Evolutionary conservation across 1,140 invertebrate genomes (phyloP).

Genomic region (Thaumetopoea pityocampa): DNA sequence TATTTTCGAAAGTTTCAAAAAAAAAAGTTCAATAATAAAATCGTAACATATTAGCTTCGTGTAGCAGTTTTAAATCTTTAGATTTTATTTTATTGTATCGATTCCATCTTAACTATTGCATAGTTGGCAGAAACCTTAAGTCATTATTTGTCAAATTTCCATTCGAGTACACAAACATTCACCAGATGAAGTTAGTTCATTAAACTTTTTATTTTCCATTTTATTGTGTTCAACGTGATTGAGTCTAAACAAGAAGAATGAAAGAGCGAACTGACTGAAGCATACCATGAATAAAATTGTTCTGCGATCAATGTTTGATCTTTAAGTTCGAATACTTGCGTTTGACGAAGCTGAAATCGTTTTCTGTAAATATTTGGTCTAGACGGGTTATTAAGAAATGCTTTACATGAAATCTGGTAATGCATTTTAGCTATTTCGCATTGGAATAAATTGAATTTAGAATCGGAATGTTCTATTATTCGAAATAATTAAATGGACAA

Average conservation of each 20-base stretch:
- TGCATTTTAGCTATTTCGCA: too few relatives aligned
- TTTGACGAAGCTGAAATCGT: constrained; percentile 50
- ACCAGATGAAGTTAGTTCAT: constrained; percentile 54
- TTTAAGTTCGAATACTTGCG: constrained; percentile 57
- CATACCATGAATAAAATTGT: constrained; percentile 50
- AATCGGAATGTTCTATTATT: too few relatives aligned
- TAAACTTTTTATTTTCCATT: constrained; percentile 59
- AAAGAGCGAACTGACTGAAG: constrained; percentile 36
- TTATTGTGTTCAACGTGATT: constrained; percentile 58
- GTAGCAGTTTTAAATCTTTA: constrained; percentile 25
- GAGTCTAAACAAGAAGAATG: constrained; percentile 56
- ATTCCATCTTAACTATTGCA: constrained; percentile 22
- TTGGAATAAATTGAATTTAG: too few relatives aligned
- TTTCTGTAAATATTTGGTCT: constrained; percentile 55
- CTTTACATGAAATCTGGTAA: constrained; percentile 52
- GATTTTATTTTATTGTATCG: too few relatives aligned
- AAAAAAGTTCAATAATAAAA: too few relatives aligned
- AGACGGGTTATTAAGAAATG: constrained; percentile 71
- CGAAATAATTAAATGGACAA: too few relatives aligned
- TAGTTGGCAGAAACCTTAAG: constrained; percentile 11
- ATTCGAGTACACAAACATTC: constrained; percentile 60
- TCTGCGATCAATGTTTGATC: constrained; percentile 42
- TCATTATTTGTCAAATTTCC: constrained; percentile 32
- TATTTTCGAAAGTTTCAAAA: too few relatives aligned
- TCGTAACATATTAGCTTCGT: constrained; percentile 18